phyloP scores from a whole-genome alignment of 2,113 vertebrate species.

The Callorhinus ursinus region DNA sequence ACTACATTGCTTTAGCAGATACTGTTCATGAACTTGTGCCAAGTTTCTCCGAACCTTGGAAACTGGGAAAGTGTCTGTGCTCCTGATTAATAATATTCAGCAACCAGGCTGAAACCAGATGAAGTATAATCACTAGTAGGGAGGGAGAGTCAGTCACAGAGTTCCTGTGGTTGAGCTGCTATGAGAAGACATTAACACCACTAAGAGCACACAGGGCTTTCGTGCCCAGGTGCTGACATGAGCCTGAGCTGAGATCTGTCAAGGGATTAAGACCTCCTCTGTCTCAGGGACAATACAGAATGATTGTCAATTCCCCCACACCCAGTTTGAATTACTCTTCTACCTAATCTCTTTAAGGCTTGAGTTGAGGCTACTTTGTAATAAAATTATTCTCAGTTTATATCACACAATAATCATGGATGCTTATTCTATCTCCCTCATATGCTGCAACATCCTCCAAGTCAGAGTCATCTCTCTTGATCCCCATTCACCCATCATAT shows the following conservation, averaged over 20 bases:
- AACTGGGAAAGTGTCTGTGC: background rate
- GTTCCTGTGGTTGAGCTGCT: background rate
- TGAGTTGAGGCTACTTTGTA: background rate
- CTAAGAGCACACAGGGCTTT: background rate
- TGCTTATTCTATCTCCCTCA: background rate
- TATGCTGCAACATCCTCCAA: background rate
- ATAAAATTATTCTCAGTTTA: conserved; percentile 32
- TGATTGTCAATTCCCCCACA: background rate
- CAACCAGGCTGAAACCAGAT: background rate
- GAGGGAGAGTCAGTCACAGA: background rate
- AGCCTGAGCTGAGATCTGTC: background rate
- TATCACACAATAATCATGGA: background rate
- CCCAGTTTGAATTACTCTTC: background rate
- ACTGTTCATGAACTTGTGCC: background rate
- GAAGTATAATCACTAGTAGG: background rate
- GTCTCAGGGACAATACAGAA: background rate
- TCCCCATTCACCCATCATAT: background rate
- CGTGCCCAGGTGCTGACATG: background rate
- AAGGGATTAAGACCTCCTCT: background rate
- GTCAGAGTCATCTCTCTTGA: background rate
- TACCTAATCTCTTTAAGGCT: background rate
- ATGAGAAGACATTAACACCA: background rate
- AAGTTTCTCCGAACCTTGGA: background rate
- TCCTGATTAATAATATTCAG: background rate
- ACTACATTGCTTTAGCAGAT: background rate